These are phyloP conservation scores for Leptothorax acervorum DNA, from an alignment of 2,888 invertebrate genomes.

Conservation along the genomic window DNA sequence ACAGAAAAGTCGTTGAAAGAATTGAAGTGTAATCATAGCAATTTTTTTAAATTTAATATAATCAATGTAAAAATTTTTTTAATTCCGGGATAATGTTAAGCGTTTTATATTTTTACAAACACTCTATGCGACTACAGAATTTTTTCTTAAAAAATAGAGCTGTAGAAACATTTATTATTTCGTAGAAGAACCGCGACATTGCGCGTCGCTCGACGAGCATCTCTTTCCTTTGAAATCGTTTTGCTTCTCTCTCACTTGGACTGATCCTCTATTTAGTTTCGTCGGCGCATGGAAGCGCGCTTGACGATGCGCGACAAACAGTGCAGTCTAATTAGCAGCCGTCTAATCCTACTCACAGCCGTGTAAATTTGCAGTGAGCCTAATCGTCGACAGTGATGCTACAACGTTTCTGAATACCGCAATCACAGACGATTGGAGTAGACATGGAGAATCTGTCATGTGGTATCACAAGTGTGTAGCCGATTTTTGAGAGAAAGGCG, in stretches of 20 bases:
- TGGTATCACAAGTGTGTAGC: neutral
- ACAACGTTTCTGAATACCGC: conserved; percentile 49
- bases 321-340: conserved; percentile 81
- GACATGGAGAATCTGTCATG: neutral
- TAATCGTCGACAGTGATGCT: conserved; percentile 78
- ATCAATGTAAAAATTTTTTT: neutral
- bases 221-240: conserved; percentile 5
- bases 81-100: neutral
- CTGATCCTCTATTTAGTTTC: conserved; percentile 73
- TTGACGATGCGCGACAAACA: conserved; percentile 79
- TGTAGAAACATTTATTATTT: conserved; percentile 26
- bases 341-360: conserved; percentile 74
- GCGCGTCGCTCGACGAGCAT: conserved; percentile 18
- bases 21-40: neutral
- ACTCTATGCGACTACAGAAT: neutral
- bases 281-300: conserved; percentile 69
- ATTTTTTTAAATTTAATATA: neutral
- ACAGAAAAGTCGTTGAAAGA: neutral
- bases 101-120: neutral
- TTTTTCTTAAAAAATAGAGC: neutral
- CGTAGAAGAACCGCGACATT: neutral
- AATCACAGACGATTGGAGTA: conserved; percentile 30
- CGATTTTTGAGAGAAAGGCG: neutral
- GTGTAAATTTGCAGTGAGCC: conserved; percentile 77
- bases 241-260: conserved; percentile 30